Percentiles rank a stretch among this genome's conserved stretches.
These are phyloP conservation scores for Montipora sp. DNA, from an alignment of 64 coral and sea anemone genomes.

Conservation along the genomic window DNA sequence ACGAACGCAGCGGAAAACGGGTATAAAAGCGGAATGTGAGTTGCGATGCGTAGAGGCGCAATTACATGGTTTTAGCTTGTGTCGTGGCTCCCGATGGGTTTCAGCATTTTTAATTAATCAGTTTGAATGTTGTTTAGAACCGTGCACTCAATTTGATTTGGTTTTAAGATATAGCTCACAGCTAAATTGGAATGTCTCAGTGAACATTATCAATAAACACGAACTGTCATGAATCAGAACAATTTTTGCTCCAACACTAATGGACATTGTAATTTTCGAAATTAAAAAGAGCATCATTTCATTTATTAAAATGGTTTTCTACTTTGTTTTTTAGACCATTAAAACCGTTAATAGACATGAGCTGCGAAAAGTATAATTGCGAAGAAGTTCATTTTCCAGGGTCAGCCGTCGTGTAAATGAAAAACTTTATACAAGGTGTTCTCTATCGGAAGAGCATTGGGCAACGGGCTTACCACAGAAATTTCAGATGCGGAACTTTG, in stretches of 20 bases:
- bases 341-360: slow-evolving; percentile 67
- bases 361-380: slow-evolving; percentile 54
- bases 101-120: slow-evolving; percentile 80
- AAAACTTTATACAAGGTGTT: slow-evolving; percentile 11
- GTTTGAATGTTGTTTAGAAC: slow-evolving; percentile 75
- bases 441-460: not conserved
- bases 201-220: slow-evolving; percentile 85
- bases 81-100: not conserved
- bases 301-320: slow-evolving; percentile 71
- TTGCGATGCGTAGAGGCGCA: not conserved
- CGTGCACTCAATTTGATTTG: slow-evolving; percentile 83
- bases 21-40: slow-evolving; percentile 40
- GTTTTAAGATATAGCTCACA: slow-evolving; percentile 82
- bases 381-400: slow-evolving; percentile 40
- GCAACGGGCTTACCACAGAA: too few relatives aligned
- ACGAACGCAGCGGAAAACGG: not conserved
- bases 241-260: slow-evolving; percentile 79
- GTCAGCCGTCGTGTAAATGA: slow-evolving; percentile 2
- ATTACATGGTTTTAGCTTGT: slow-evolving; percentile 9
- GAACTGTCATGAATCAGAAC: slow-evolving; percentile 78
- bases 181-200: slow-evolving; percentile 76
- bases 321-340: slow-evolving; percentile 78
- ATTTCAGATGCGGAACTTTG: too few relatives aligned
- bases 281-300: slow-evolving; percentile 92
- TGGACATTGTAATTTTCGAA: slow-evolving; percentile 84